Conservation (phyloP, 1,140 invertebrate species). For the Anagrus nilaparvatae region DNA sequence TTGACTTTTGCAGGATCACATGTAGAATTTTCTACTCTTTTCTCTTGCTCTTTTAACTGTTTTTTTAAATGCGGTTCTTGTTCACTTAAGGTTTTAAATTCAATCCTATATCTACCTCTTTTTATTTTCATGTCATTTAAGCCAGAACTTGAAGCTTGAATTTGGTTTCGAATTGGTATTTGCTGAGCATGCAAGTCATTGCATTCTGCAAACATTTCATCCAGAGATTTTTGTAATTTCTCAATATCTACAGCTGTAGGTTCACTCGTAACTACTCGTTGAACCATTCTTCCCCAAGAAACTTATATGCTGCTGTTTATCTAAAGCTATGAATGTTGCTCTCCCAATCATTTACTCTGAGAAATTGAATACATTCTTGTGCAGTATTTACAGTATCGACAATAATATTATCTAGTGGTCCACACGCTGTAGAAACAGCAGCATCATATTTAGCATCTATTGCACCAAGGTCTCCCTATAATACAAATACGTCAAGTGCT, state of each 20-base stretch:
- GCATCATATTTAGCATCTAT: slow-evolving; percentile 92
- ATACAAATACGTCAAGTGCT: too few relatives aligned
- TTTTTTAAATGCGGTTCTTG: slow-evolving; percentile 44
- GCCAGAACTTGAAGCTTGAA: slow-evolving; percentile 31
- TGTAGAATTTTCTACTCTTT: slow-evolving; percentile 50
- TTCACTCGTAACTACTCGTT: slow-evolving; percentile 51
- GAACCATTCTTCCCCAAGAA: slow-evolving; percentile 65
- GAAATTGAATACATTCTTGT: slow-evolving; percentile 70
- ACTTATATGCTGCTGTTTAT: slow-evolving; percentile 60
- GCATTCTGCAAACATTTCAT: slow-evolving; percentile 39
- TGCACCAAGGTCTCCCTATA: slow-evolving; percentile 89
- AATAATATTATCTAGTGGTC: slow-evolving; percentile 83
- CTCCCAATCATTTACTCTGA: slow-evolving; percentile 72
- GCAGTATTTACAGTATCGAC: slow-evolving; percentile 82
- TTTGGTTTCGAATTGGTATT: slow-evolving; percentile 43
- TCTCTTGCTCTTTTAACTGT: slow-evolving; percentile 65
- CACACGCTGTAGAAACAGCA: slow-evolving; percentile 90
- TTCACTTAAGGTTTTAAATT: slow-evolving; percentile 45
- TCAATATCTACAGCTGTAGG: slow-evolving; percentile 44
- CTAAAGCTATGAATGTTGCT: slow-evolving; percentile 63
- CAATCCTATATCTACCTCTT: slow-evolving; percentile 43
- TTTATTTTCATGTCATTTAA: slow-evolving; percentile 42
- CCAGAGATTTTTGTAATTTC: slow-evolving; percentile 40
- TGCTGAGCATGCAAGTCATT: slow-evolving; percentile 42
- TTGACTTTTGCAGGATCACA: slow-evolving; percentile 58